A percentile compares a stretch with the other conserved stretches of the same genome.
phyloP scores from a whole-genome alignment of 2,113 vertebrate genomes.

The Odobenus rosmarus region DNA sequence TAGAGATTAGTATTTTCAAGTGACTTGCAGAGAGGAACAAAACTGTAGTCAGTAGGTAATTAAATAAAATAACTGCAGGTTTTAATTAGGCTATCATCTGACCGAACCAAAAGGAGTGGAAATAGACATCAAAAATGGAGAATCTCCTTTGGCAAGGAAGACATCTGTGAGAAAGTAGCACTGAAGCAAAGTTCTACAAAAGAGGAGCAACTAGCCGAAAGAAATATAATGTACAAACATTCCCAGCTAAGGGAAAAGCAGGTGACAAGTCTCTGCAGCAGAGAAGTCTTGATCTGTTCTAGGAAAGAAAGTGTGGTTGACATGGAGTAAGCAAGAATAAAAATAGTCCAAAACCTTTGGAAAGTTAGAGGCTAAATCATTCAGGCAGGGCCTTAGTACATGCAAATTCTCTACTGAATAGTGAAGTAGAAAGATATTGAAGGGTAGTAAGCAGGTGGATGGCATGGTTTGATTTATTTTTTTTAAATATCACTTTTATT shows the following conservation, averaged over 20 bases:
- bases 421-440: neutral
- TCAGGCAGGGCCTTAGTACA: neutral
- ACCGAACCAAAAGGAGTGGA: neutral
- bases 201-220: neutral
- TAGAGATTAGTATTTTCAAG: neutral
- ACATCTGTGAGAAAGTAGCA: neutral
- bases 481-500: neutral
- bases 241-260: neutral
- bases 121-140: neutral
- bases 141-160: neutral
- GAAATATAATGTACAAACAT: neutral
- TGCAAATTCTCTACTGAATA: neutral
- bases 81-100: neutral
- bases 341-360: neutral
- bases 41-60: neutral
- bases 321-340: neutral
- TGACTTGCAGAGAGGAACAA: neutral
- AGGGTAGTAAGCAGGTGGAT: neutral
- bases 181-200: neutral
- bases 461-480: neutral
- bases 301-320: neutral
- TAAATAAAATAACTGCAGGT: neutral
- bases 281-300: neutral
- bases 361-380: neutral
- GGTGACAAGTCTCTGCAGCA: no score